Evolutionary conservation across 1,140 invertebrate genomes (phyloP), one percentile per base, ranked within the genome.

Genomic region (Brachionus calyciflorus): DNA sequence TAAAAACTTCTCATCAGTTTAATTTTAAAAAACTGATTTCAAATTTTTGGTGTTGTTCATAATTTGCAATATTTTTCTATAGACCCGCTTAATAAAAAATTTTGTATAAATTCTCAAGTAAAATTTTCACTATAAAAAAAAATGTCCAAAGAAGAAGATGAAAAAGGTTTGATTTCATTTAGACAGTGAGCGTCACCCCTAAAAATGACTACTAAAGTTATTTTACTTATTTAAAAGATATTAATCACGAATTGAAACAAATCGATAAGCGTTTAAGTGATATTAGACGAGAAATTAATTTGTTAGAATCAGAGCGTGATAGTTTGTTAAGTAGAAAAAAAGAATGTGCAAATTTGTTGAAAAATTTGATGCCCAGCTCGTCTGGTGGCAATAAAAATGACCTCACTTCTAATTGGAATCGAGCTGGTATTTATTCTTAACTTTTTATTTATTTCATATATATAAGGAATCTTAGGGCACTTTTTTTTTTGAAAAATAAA

Each of bases 311-410:
- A 24, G 69, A 73, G 24, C 30, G 46, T n/a, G 69, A 73, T 2
- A 33, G 28, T 73, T 40, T 73, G 28, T 41, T 73, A 26, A 40
- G n/a, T 21, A 55, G 33, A 51, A 73, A 55, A 73, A 49, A 21
- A 24, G 28, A 51, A 55, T 51, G 69, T 19, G 24, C 46, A 28
- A 33, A 51, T 14, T 21, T 26, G 9, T 37, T 73, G 24, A 73
- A 51, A 55, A 19, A 24, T 37, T 73, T 51, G 19, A 51, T 73
- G 26, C 46, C 69, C 28, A 73, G 69, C n/a, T 73, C 69, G 3
- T 49, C 69, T 51, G 69, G 69, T 24, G 69, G 69, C n/a, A 73
- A 46, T 14, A 73, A 55, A 40, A 73, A 49, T n/a, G 69, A 73
- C 30, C 30, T 41, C 21, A 55, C 51, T 40, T 9, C 33, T 40